Conservation (phyloP, 2,888 invertebrate species). For the Caradrina clavipalpis region DNA sequence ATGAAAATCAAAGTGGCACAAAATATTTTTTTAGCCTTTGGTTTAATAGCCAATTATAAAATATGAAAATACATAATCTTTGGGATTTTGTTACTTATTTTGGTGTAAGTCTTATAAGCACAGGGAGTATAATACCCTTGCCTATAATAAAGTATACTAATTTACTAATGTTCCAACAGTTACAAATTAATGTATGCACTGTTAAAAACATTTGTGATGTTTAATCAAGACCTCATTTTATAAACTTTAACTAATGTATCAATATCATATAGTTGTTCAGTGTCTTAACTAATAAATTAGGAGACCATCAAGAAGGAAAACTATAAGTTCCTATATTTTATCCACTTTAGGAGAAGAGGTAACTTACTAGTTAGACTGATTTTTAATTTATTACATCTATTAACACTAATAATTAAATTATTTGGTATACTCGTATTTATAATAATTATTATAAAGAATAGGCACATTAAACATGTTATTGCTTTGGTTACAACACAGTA, state of each 20-base stretch:
- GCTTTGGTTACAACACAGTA: conserved; percentile 90
- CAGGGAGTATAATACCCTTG: conserved; percentile 44
- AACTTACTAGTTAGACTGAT: conserved; percentile 47
- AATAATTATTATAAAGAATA: conserved; percentile 78
- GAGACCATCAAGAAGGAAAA: conserved; percentile 76
- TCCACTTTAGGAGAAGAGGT: conserved; percentile 44
- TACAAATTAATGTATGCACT: conserved; percentile 70
- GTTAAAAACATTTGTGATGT: conserved; percentile 74
- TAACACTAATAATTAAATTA: conserved; percentile 77
- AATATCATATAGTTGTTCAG: conserved; percentile 77
- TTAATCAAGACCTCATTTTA: conserved; percentile 61
- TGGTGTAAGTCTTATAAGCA: conserved; percentile 63
- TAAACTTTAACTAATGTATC: conserved; percentile 62
- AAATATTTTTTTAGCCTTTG: conserved; percentile 82
- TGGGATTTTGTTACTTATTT: conserved; percentile 70
- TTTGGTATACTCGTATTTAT: conserved; percentile 83
- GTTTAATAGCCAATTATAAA: conserved; percentile 84
- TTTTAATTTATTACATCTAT: conserved; percentile 58
- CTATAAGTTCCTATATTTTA: conserved; percentile 50
- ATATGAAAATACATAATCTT: conserved; percentile 69
- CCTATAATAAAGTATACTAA: conserved; percentile 54
- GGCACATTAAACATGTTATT: conserved; percentile 88
- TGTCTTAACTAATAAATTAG: conserved; percentile 74
- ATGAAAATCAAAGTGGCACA: conserved; percentile 85
- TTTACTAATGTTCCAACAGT: conserved; percentile 57